Conservation (phyloP, 2,888 invertebrate species). For the Synergus japonicus region DNA sequence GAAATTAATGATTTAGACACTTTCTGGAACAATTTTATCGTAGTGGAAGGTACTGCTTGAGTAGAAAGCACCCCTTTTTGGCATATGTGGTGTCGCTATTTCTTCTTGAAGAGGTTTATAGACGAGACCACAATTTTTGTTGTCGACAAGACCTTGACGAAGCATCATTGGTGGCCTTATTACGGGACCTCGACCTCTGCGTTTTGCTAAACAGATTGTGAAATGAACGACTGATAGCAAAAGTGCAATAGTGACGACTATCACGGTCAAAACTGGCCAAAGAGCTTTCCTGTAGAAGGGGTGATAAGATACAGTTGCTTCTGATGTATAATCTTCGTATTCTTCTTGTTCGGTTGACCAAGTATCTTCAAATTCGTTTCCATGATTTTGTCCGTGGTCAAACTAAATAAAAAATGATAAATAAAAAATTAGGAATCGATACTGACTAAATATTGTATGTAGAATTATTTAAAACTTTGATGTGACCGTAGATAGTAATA, state of each 20-base stretch:
- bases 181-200: conserved; percentile 70
- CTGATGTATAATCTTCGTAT: conserved; percentile 61
- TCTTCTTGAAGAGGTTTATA: conserved; percentile 90
- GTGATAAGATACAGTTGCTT: conserved; percentile 55
- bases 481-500: background rate
- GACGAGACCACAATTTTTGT: conserved; percentile 86
- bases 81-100: conserved; percentile 83
- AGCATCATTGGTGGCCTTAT: conserved; percentile 75
- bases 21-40: conserved; percentile 82
- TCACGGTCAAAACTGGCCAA: conserved; percentile 66
- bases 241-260: conserved; percentile 63
- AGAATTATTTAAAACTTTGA: too few species aligned
- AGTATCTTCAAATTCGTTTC: conserved; percentile 58
- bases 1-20: conserved; percentile 77
- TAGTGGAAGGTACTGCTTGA: conserved; percentile 83
- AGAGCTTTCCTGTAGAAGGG: conserved; percentile 65
- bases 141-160: conserved; percentile 75
- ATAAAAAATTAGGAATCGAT: conserved; percentile 21
- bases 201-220: conserved; percentile 65
- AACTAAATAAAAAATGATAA: conserved; percentile 55
- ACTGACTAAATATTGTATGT: too few species aligned
- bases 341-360: conserved; percentile 65
- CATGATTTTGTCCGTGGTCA: conserved; percentile 57
- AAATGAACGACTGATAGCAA: conserved; percentile 64
- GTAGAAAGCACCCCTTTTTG: conserved; percentile 80